Evolutionary conservation across 2,113 vertebrate genomes (phyloP), one percentile per base, ranked within the genome.

Genomic region (Cinclus cinclus): DNA sequence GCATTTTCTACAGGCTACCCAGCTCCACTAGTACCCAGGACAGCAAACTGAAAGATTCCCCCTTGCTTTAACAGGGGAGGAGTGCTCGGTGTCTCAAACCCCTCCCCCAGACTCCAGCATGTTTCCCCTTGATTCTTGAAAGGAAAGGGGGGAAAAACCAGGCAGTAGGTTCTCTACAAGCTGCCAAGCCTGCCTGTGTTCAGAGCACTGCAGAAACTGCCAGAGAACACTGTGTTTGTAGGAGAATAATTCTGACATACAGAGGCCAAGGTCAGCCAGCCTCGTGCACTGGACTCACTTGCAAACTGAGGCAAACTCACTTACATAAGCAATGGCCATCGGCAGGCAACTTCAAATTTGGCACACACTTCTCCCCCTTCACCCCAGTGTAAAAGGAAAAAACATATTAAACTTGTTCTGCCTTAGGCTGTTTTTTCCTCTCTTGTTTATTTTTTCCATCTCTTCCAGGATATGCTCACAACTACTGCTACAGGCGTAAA

Each of bases 331-430:
- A 77, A 71, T 42, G 58, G 87, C 82, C n/a, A 3, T 47, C 0
- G 2, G 87, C 91, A 79, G 53, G 35, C 78, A 94, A 8, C 89
- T 85, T 95, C 9, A 79, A 91, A 88, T 94, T 90, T 94, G 87
- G 89, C 82, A 89, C n/a, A 71, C 7, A 4, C 30, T 76, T 79
- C 75, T 71, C 47, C 27, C 24, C 33, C 35, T 46, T 59, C 4
- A 0, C 62, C 44, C 52, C 64, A n/a, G n/a, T 41, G 47, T 28
- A 69, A 86, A 82, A 83, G 50, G 71, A 84, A 90, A 82, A 82
- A 94, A 62, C 33, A 67, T 58, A 94, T 86, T 92, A 75, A 95
- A 90, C 68, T 59, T 74, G 24, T 87, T 89, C 73, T 89, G 89
- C 91, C 95, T 79, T 91, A 63, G 94, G 91, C 83, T 92, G 35